Percentiles rank a stretch among this genome's conserved stretches.
Evolutionary conservation across 2,888 invertebrate species (phyloP).

Genomic region (Hololepta plana): DNA sequence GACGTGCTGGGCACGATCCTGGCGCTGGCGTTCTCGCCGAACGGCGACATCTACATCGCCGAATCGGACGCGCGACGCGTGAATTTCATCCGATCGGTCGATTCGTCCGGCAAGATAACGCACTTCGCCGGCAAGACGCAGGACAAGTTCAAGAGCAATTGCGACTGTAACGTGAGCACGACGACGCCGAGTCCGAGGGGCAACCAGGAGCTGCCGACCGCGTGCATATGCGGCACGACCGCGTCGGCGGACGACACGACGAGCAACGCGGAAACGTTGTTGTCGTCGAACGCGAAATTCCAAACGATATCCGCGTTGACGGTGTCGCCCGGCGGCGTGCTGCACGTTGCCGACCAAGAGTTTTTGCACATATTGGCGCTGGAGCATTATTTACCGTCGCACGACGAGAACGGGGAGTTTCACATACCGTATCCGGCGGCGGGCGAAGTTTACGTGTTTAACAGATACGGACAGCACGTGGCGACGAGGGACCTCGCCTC

Average conservation of each 20-base stretch:
- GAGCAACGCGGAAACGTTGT: conserved; percentile 64
- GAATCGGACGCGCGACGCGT: conserved; percentile 79
- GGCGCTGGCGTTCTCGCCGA: conserved; percentile 79
- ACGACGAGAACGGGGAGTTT: conserved; percentile 79
- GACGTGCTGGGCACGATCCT: conserved; percentile 57
- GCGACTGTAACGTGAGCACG: conserved; percentile 38
- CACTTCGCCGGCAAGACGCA: conserved; percentile 83
- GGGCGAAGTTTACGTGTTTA: conserved; percentile 86
- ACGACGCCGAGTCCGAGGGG: conserved; percentile 32
- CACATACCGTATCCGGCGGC: conserved; percentile 87
- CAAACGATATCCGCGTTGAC: conserved; percentile 42
- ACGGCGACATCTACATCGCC: conserved; percentile 82
- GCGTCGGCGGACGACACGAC: conserved; percentile 36
- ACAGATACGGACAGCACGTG: conserved; percentile 90
- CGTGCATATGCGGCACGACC: conserved; percentile 19
- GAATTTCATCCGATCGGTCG: conserved; percentile 68
- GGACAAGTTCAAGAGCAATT: conserved; percentile 30
- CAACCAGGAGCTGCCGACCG: conserved; percentile 20
- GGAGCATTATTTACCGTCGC: conserved; percentile 72
- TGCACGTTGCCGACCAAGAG: conserved; percentile 91
- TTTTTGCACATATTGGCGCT: conserved; percentile 69
- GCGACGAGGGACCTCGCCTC: conserved; percentile 88
- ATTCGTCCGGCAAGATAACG: conserved; percentile 75
- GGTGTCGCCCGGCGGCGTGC: conserved; percentile 87
- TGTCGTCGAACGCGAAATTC: conserved; percentile 82